Conservation (phyloP, 2,113 vertebrate species). For the Camelus dromedarius region DNA sequence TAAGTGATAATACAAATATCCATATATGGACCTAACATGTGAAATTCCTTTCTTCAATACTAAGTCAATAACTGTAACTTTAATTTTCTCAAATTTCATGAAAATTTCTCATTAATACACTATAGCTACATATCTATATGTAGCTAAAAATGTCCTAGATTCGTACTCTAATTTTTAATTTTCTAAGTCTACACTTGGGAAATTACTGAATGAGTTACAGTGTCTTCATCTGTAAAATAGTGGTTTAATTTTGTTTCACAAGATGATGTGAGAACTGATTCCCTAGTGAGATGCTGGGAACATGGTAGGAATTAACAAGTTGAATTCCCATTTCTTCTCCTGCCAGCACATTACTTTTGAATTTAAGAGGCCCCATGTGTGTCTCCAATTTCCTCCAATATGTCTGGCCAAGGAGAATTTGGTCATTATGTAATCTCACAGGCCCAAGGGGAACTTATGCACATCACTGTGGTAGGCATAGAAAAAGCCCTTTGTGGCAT, state of each 20-base stretch:
- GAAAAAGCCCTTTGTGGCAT: neutral
- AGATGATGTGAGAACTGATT: neutral
- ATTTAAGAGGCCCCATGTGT: neutral
- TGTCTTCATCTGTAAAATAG: neutral
- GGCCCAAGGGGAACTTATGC: neutral
- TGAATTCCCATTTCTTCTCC: neutral
- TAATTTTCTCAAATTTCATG: neutral
- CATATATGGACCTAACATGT: neutral
- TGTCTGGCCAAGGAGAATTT: neutral
- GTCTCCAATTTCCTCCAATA: neutral
- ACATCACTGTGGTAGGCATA: neutral
- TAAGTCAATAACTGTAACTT: neutral
- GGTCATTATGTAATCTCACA: neutral
- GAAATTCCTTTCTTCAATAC: neutral
- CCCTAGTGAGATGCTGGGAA: neutral
- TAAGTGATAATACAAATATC: neutral
- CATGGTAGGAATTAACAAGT: neutral
- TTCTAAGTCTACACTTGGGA: neutral
- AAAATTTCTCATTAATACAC: neutral
- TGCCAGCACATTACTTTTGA: neutral
- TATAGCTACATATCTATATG: neutral
- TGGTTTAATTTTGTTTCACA: conserved; percentile 1
- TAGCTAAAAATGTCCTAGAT: neutral
- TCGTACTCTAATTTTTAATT: neutral
- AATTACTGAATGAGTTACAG: neutral